A percentile compares a stretch with the other conserved stretches of the same genome.
These are phyloP conservation scores for Cybosia mesomella DNA, from an alignment of 2,888 invertebrate genomes.

Conservation along the genomic window DNA sequence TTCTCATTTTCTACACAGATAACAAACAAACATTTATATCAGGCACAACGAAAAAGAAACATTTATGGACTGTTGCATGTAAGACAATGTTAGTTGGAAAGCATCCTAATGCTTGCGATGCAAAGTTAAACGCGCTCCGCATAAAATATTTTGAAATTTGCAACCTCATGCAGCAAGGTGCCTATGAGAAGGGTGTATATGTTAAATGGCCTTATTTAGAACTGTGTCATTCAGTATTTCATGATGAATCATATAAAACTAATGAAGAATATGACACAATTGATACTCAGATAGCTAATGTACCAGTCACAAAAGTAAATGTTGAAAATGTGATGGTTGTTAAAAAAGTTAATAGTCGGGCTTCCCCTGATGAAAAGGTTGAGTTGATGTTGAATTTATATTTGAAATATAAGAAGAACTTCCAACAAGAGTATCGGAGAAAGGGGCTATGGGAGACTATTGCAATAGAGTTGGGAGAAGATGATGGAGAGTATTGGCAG, in stretches of 20 bases:
- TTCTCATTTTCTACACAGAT: constrained; percentile 77
- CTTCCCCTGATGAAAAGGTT: constrained; percentile 65
- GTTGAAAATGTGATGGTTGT: constrained; percentile 56
- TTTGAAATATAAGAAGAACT: constrained; percentile 68
- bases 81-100: constrained; percentile 76
- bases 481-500: constrained; percentile 77
- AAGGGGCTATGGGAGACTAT: constrained; percentile 77
- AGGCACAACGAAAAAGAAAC: constrained; percentile 66
- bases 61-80: constrained; percentile 78
- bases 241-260: constrained; percentile 57
- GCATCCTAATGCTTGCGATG: constrained; percentile 67
- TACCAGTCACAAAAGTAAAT: constrained; percentile 22
- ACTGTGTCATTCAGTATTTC: constrained; percentile 73
- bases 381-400: constrained; percentile 72
- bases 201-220: constrained; percentile 69
- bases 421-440: constrained; percentile 64
- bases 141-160: constrained; percentile 64
- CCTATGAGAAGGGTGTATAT: constrained; percentile 53
- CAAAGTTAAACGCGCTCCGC: constrained; percentile 64
- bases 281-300: background rate
- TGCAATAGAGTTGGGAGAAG: constrained; percentile 72
- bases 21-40: constrained; percentile 75
- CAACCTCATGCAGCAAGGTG: constrained; percentile 60
- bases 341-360: constrained; percentile 54
- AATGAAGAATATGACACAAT: constrained; percentile 11